Base-by-base conservation (phyloP, 1,140 invertebrate species). In the Papilio glaucus region DNA sequence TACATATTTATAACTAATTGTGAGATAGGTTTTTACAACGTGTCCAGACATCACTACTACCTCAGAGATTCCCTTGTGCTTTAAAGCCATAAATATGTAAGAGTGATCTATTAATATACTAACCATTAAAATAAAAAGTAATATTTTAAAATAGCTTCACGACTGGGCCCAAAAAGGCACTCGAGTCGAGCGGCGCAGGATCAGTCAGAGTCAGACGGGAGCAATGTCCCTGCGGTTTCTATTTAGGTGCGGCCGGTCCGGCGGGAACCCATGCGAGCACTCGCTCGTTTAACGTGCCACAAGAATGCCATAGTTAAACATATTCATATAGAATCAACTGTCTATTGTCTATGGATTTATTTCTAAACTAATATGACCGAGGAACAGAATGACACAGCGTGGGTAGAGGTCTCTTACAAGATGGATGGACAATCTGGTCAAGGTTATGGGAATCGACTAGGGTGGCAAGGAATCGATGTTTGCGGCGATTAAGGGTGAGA, bases 191-290 rank as follows among this genome's bases (percentile, higher is more conserved):
- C 76, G 79, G 79, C 80, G 80, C 84, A 90, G 87, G 89, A 92
- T 85, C 87, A 87, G 83, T 81, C 80, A 78, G 73, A 67, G 71
- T 71, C 79, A 86, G 85, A 73, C 83, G 89, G 89, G 91, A 87
- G 89, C 90, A 93, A 91, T 88, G 89, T 88, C 91, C 90, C 88
- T 93, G 88, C 80, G 84, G 90, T 93, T 91, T 91, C 91, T 93
- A 93, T 93, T 91, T 93, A 91, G 89, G 89, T 90, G 88, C 90
- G 83, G 85, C 88, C 88, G 84, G 89, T 89, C 83, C 81, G 85
- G 80, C 85, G 85, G 83, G 83, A 85, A 85, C 86, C 84, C 82
- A 87, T 80, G 84, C 84, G 79, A 80, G 85, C 88, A 85, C 79
- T 88, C 85, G 78, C 82, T 84, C 84, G 84, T 81, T 85, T 84